Base-by-base conservation (phyloP, 2,113 vertebrate species). In the Rafetus swinhoei region DNA sequence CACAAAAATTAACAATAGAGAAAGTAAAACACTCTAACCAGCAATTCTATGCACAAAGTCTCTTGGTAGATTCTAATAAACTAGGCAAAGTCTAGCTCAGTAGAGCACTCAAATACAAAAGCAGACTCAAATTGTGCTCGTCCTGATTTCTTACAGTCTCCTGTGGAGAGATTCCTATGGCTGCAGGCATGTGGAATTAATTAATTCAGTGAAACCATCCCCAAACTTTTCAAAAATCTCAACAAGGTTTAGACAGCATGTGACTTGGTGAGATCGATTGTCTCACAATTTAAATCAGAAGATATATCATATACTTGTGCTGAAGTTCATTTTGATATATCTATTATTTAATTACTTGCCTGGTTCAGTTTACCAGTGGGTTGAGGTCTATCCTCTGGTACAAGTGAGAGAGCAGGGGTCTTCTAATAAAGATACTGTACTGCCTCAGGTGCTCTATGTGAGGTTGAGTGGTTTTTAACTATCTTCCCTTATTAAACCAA, bases 21-120 rank as follows among this genome's bases (percentile, higher is more conserved):
- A 35, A 72, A n/a, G n/a, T 32, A 72, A 35, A 72, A 93, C 59
- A 90, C 87, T 27, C 87, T 92, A 92, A 90, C 84, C 52, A 87
- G 84, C 4, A 81, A 85, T 65, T 9, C 79, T 94, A 90, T 89
- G 94, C 92, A 90, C 65, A 92, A 94, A 95, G 59, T 93, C 96
- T 87, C 82, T 60, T 55, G 91, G 92, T 72, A 94, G 83, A 93
- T 86, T 83, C 14, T 90, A 90, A 93, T 90, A 89, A 57, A 39
- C 94, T 87, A 93, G 85, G 92, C 93, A 85, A 97, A 97, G 83
- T 92, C 85, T 60, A 94, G 85, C 94, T 57, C 96, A 96, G 91
- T 93, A 94, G 93, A 93, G 89, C 92, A 54, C 87, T 90, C 84
- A 88, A 8, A 92, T 97, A 97, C 93, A 97, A 95, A 97, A 94